phyloP scores from a whole-genome alignment of 37 sponge, comb jelly and placozoan species.

The Diacarnus erythraeanus region DNA sequence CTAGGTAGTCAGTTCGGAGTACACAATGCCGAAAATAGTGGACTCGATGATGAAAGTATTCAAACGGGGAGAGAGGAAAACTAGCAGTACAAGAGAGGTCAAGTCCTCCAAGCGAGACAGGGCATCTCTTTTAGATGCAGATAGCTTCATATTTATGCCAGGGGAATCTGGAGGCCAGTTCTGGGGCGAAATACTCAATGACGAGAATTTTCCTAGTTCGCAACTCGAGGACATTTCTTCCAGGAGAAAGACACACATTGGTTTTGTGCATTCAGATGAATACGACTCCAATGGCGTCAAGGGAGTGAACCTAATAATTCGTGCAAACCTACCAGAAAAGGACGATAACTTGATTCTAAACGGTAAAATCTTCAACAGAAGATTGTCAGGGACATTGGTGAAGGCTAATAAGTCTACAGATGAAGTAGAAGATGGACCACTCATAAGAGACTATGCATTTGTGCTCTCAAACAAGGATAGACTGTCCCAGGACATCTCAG shows the following conservation, averaged over 20 bases:
- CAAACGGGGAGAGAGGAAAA: neutral
- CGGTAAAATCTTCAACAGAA: conserved; percentile 12
- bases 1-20: too few relatives aligned
- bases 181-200: conserved; percentile 42
- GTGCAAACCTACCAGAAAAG: conserved; percentile 5
- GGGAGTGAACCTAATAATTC: conserved; percentile 8
- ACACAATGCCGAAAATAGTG: conserved; percentile 38
- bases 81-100: neutral
- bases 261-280: neutral
- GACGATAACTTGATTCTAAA: neutral
- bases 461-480: conserved; percentile 11
- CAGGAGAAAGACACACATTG: conserved; percentile 22
- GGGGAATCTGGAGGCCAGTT: conserved; percentile 17
- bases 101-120: neutral
- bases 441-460: conserved; percentile 16
- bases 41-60: conserved; percentile 32
- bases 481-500: conserved; percentile 12
- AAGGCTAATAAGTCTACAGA: conserved; percentile 9
- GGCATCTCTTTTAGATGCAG: conserved; percentile 31
- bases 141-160: conserved; percentile 62
- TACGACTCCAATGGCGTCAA: conserved; percentile 10
- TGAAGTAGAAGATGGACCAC: conserved; percentile 39
- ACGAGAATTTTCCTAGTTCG: conserved; percentile 8
- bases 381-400: conserved; percentile 40
- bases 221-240: neutral